Conservation (phyloP, 2,888 invertebrate species). For the Microctonus hyperodae region DNA sequence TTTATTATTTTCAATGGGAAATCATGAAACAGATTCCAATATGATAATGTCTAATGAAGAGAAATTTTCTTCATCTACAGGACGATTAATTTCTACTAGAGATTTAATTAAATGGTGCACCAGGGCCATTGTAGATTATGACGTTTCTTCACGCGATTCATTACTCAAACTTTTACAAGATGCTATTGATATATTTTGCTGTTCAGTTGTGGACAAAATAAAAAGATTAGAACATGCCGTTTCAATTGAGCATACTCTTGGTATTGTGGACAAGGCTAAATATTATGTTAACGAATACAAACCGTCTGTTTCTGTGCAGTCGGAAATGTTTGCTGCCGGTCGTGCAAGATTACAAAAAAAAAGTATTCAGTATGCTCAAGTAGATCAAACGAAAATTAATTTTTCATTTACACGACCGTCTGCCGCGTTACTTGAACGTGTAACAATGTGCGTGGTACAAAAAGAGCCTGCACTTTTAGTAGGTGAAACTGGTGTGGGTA, state of each 20-base stretch:
- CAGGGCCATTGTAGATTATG: constrained; percentile 77
- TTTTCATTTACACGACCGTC: constrained; percentile 87
- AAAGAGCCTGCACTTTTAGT: constrained; percentile 93
- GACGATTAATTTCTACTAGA: constrained; percentile 79
- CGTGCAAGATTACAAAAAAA: constrained; percentile 65
- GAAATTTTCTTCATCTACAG: constrained; percentile 62
- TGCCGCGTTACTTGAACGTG: constrained; percentile 83
- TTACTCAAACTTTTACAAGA: constrained; percentile 82
- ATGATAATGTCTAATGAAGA: constrained; percentile 59
- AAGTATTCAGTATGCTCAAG: constrained; percentile 46
- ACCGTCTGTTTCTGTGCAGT: constrained; percentile 73
- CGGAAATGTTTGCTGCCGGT: constrained; percentile 73
- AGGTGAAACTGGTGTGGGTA: constrained; percentile 98
- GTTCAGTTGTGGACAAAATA: constrained; percentile 70
- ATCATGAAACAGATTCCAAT: constrained; percentile 64
- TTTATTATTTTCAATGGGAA: constrained; percentile 78
- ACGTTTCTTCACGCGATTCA: constrained; percentile 74
- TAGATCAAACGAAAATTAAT: constrained; percentile 64
- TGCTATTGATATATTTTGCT: constrained; percentile 90
- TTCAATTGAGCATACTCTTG: constrained; percentile 80
- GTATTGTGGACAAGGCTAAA: constrained; percentile 83
- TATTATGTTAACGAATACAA: constrained; percentile 82
- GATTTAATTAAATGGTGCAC: constrained; percentile 93
- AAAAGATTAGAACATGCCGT: constrained; percentile 74
- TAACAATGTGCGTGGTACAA: constrained; percentile 82